phyloP scores from a whole-genome alignment of 2,797 vertebrate genomes.

The Trichosurus vulpecula region DNA sequence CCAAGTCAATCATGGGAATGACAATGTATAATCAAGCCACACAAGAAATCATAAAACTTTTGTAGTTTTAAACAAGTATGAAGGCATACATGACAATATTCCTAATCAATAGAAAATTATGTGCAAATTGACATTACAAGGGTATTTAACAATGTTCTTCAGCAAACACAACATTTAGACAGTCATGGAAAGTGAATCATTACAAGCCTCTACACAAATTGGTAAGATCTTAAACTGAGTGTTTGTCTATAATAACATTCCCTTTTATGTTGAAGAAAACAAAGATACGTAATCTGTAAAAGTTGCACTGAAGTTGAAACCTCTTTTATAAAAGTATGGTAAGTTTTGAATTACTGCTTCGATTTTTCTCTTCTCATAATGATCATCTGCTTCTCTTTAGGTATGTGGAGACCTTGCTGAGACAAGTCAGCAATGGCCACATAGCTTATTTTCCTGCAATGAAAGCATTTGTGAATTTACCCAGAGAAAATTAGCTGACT shows the following conservation, averaged over 20 bases:
- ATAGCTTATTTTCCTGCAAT: conserved; percentile 99
- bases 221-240: conserved; percentile 85
- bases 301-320: conserved; percentile 42
- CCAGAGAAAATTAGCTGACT: conserved; percentile 97
- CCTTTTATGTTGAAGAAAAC: conserved; percentile 1
- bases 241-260: neutral
- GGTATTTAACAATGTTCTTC: conserved; percentile 99
- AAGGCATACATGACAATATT: conserved; percentile 98
- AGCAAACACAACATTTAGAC: conserved; percentile 99
- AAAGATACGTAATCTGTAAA: neutral
- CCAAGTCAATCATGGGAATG: conserved; percentile 95
- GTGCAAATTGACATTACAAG: conserved; percentile 99
- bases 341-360: conserved; percentile 25
- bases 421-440: conserved; percentile 98
- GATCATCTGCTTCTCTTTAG: conserved; percentile 82
- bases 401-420: conserved; percentile 98
- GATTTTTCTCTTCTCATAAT: conserved; percentile 34
- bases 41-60: conserved; percentile 99
- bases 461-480: conserved; percentile 99
- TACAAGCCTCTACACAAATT: conserved; percentile 98
- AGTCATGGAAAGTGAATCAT: conserved; percentile 99
- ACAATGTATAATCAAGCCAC: conserved; percentile 99
- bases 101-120: conserved; percentile 99
- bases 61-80: conserved; percentile 96
- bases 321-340: neutral